Percentiles rank a stretch among this genome's conserved stretches.
phyloP scores from a whole-genome alignment of 2,113 vertebrate genomes.

The Etheostoma cragini region DNA sequence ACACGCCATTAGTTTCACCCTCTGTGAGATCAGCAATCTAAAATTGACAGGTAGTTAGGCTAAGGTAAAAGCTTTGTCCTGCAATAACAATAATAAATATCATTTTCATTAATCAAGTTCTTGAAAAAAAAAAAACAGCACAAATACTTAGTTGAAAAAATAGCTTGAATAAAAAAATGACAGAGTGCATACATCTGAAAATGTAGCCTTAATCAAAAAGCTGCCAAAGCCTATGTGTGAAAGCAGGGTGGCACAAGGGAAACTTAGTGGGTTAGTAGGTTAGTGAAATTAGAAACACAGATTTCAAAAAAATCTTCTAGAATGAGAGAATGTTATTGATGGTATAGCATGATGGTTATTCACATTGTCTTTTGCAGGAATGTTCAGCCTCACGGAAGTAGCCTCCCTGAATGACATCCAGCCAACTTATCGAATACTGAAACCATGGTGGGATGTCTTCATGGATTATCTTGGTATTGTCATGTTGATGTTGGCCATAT shows the following conservation, averaged over 20 bases:
- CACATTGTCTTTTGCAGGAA: slow-evolving; percentile 88
- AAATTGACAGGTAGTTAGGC: not conserved
- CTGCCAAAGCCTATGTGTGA: not conserved
- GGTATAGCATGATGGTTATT: not conserved
- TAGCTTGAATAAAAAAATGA: not conserved
- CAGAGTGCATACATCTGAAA: not conserved
- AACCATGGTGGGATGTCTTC: slow-evolving; percentile 99
- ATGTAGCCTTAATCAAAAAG: not conserved
- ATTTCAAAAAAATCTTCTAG: not conserved
- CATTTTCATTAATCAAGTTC: not conserved
- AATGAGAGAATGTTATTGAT: not conserved
- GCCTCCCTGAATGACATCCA: slow-evolving; percentile 98
- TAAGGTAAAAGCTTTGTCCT: not conserved
- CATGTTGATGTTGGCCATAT: slow-evolving; percentile 99
- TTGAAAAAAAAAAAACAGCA: not conserved
- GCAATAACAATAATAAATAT: no score
- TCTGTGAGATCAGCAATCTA: not conserved
- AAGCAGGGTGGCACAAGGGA: not conserved
- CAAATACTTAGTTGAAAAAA: not conserved
- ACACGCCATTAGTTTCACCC: not conserved
- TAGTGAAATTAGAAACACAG: not conserved
- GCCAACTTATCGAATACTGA: slow-evolving; percentile 97
- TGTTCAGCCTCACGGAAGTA: slow-evolving; percentile 99
- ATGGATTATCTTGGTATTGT: slow-evolving; percentile 99
- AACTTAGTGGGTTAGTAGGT: not conserved